Evolutionary conservation across 2,888 invertebrate genomes (phyloP), one percentile per base, ranked within the genome.

Genomic region (Pogonocherus hispidulus): DNA sequence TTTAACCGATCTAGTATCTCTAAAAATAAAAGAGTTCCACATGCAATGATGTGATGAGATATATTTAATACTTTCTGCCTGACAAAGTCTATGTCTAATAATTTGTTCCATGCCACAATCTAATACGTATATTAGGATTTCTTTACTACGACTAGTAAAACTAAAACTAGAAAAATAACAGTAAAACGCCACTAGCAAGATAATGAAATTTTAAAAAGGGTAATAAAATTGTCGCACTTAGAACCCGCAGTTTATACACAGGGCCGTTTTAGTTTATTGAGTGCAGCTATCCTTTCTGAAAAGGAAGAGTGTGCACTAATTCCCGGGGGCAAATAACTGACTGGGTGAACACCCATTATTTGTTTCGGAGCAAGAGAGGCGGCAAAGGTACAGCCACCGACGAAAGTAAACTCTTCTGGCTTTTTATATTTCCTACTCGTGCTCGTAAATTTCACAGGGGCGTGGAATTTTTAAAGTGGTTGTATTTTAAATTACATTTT

Each of bases 271-370:
- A 59, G 47, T 59, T 47, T 59, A 59, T 59, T 59, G 47, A 19
- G 59, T 20, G 59, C 47, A 59, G 72, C 75, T 66, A 76, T 76
- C 67, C 73, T 74, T 78, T 74, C 74, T 74, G 66, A 66, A 71
- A 66, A 71, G 73, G 69, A 75, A 78, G 76, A 77, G 76, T 77
- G 78, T 75, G 72, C 75, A 70, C 73, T 78, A 78, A 78, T 78
- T 76, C 74, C 74, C 63, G 66, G 52, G 69, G 71, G 76, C 73
- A 76, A 77, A 78, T 78, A 78, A 78, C 73, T 75, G 74, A 74
- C 73, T 71, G 65, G 65, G 56, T 75, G 70, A 76, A 75, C 72
- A 71, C 76, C 78, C 78, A 76, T 77, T 77, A 77, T 76, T 78
- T 73, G 75, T 78, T 69, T 64, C 49, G 47, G 47, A 57, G 47